phyloP scores from a whole-genome alignment of 2,113 vertebrate genomes.

The Oophaga pumilio region DNA sequence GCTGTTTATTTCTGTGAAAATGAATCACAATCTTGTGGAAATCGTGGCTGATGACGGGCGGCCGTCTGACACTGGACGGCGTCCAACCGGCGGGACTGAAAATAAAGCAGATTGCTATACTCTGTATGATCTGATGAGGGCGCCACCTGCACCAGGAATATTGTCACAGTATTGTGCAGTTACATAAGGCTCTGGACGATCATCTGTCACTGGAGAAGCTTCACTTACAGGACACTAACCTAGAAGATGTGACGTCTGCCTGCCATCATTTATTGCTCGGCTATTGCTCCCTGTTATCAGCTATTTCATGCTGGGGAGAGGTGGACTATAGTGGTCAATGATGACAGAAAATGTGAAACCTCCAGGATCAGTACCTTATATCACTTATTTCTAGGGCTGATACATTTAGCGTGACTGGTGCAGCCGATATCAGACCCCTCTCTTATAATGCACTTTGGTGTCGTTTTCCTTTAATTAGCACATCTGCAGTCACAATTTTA shows the following conservation, averaged over 20 bases:
- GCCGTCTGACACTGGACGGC: background rate
- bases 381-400: too few relatives aligned
- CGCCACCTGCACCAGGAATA: background rate
- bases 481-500: too few relatives aligned
- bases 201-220: background rate
- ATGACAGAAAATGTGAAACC: too few relatives aligned
- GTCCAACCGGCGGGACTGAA: background rate
- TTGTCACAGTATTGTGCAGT: background rate
- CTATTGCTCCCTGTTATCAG: background rate
- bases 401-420: too few relatives aligned
- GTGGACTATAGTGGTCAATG: background rate
- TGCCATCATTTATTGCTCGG: background rate
- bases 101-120: background rate
- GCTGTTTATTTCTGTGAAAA: background rate
- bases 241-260: too few relatives aligned
- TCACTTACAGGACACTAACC: background rate
- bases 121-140: background rate
- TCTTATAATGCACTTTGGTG: too few relatives aligned
- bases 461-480: too few relatives aligned
- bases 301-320: background rate
- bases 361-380: too few relatives aligned
- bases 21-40: background rate
- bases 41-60: background rate
- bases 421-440: too few relatives aligned
- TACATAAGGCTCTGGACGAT: background rate